Conservation (phyloP, 1,140 invertebrate genomes). For the Brachionus asplanchnoidis region DNA sequence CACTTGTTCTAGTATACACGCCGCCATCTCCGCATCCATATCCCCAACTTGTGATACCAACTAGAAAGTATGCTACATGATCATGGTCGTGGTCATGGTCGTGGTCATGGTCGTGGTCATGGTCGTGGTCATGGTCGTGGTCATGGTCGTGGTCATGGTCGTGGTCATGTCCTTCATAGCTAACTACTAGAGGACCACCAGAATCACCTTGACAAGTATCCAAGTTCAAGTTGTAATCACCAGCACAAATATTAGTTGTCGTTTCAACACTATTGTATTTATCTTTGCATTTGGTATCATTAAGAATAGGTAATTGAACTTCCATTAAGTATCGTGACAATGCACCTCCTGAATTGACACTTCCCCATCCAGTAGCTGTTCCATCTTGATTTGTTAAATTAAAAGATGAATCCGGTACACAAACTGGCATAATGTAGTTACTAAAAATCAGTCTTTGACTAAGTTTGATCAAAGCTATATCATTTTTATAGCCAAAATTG, state of each 20-base stretch:
- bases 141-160: no score
- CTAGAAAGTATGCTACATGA: not conserved
- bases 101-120: no score
- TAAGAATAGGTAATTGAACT: not conserved
- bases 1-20: not conserved
- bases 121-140: no score
- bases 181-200: not conserved
- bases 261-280: not conserved
- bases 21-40: not conserved
- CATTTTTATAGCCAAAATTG: not conserved
- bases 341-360: not conserved
- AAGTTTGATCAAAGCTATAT: not conserved
- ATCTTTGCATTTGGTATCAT: not conserved
- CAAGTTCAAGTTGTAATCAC: not conserved
- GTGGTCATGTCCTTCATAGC: no score
- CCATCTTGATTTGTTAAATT: not conserved
- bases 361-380: not conserved
- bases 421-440: not conserved
- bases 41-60: not conserved
- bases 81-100: no score
- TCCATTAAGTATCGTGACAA: not conserved
- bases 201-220: not conserved
- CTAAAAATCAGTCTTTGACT: not conserved
- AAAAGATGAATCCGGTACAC: not conserved
- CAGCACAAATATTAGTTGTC: not conserved